Evolutionary conservation across 2,113 vertebrate genomes (phyloP).

Genomic region (Crypturellus undulatus): DNA sequence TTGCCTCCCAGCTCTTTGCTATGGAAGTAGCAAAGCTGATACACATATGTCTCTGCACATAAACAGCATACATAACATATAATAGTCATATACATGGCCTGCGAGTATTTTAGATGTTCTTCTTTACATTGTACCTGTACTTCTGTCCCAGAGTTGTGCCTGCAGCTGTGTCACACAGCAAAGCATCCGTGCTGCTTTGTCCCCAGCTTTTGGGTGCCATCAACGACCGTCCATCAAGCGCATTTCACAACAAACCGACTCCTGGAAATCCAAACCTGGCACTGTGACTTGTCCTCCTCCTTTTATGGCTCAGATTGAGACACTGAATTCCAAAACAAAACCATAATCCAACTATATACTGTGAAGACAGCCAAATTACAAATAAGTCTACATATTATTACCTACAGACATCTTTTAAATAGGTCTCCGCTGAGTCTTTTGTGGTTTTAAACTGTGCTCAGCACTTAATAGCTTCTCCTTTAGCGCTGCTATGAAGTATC

Average conservation of each 20-base stretch:
- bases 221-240: neutral
- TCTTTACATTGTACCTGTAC: accelerated
- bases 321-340: neutral
- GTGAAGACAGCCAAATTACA: conserved; percentile 40
- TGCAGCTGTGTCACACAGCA: neutral
- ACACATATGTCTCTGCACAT: accelerated
- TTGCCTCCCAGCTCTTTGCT: neutral
- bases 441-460: conserved; percentile 19
- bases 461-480: conserved; percentile 23
- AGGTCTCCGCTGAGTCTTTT: neutral
- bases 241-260: neutral
- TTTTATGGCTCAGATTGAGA: neutral
- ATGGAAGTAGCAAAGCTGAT: neutral
- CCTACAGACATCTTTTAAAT: neutral
- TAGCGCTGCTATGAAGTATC: neutral
- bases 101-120: neutral
- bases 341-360: neutral
- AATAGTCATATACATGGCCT: accelerated
- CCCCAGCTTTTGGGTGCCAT: neutral
- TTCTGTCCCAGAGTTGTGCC: accelerated
- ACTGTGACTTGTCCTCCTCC: neutral
- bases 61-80: neutral
- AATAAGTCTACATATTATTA: neutral
- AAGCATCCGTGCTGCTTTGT: neutral
- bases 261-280: neutral